A percentile compares a stretch with the other conserved stretches of the same genome.
Conservation (phyloP, 2,797 vertebrate genomes). For the Hippoglossus hippoglossus region DNA sequence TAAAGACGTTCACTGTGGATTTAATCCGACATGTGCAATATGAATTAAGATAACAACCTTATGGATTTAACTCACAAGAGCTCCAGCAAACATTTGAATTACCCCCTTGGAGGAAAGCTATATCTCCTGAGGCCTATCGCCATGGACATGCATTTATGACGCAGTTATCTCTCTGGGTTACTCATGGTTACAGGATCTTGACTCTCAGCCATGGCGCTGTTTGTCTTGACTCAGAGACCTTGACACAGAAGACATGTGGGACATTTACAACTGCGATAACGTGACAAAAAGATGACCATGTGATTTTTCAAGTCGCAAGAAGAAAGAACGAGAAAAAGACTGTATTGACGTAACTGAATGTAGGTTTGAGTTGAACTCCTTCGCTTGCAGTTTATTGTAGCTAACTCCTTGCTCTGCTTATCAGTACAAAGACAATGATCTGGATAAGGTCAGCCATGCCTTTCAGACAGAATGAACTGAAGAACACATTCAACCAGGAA, state of each 20-base stretch:
- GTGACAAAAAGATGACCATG: constrained; percentile 6
- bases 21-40: constrained; percentile 5
- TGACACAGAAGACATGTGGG: background rate
- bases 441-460: constrained; percentile 53
- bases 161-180: background rate
- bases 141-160: background rate
- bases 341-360: constrained; percentile 50
- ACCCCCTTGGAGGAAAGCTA: no score
- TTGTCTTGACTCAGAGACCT: background rate
- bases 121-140: background rate
- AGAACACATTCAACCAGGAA: constrained; percentile 9
- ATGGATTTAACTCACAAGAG: background rate
- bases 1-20: background rate
- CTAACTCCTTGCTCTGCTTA: constrained; percentile 17
- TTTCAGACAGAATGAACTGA: constrained; percentile 19
- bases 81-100: background rate
- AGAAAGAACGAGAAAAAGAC: background rate
- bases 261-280: background rate
- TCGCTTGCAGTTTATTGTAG: constrained; percentile 15
- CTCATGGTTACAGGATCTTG: background rate
- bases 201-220: background rate
- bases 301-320: constrained; percentile 40
- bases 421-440: constrained; percentile 70
- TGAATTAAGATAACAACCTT: no score
- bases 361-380: constrained; percentile 22